Percentiles rank a stretch among this genome's conserved stretches.
Evolutionary conservation across 2,113 vertebrate genomes (phyloP).

Genomic region (Mesocricetus auratus): DNA sequence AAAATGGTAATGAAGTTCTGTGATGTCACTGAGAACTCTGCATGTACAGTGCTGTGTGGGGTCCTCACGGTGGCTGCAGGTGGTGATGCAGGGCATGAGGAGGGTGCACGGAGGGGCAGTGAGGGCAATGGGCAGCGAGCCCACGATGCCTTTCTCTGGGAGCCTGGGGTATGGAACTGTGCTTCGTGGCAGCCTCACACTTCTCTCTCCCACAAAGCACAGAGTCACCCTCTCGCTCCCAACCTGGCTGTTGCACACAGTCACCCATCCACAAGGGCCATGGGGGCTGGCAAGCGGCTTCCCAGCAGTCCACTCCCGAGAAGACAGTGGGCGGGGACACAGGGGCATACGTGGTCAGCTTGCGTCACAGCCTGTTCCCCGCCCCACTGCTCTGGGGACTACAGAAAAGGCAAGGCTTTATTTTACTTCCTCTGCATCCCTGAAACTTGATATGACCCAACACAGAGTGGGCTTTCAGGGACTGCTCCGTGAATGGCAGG

Average conservation of each 20-base stretch:
- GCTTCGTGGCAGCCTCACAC: accelerated
- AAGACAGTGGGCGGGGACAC: accelerated
- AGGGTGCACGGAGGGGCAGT: accelerated
- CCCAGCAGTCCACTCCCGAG: neutral
- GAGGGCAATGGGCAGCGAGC: neutral
- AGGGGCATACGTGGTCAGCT: neutral
- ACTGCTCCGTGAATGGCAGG: neutral
- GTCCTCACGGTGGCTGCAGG: neutral
- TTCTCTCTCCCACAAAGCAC: no score
- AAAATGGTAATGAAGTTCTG: accelerated
- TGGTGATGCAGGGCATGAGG: neutral
- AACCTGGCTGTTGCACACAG: accelerated
- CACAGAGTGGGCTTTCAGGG: neutral
- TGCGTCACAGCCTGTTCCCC: neutral
- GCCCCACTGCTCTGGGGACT: no score
- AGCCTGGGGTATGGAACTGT: neutral
- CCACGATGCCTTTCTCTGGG: neutral
- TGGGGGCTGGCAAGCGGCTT: neutral
- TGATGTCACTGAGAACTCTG: neutral
- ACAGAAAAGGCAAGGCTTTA: neutral
- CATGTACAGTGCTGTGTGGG: neutral
- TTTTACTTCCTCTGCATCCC: neutral
- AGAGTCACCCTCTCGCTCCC: no score
- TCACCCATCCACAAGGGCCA: accelerated
- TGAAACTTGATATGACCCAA: neutral